A percentile compares a stretch with the other conserved stretches of the same genome.
Conservation (phyloP, 2,888 invertebrate genomes). For the Urechis unicinctus region DNA sequence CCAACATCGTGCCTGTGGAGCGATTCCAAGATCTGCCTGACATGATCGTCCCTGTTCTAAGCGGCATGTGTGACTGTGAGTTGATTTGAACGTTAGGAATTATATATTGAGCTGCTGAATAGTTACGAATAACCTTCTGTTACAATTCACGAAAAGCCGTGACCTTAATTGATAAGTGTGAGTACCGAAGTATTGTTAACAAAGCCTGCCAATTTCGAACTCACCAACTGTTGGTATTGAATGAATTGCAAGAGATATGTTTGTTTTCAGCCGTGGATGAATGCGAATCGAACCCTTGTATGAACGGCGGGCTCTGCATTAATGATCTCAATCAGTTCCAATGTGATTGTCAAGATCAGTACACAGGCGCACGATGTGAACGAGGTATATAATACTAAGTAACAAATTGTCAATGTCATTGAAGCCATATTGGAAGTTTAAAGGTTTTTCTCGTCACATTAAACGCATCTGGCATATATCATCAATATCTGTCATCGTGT, state of each 20-base stretch:
- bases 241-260: not conserved
- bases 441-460: not conserved
- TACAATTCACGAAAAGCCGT: too few species aligned
- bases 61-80: constrained; percentile 15
- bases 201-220: too few species aligned
- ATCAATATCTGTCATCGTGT: too few species aligned
- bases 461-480: too few species aligned
- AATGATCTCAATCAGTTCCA: constrained; percentile 30
- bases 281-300: constrained; percentile 83
- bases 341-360: constrained; percentile 35
- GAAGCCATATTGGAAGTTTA: not conserved
- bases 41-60: constrained; percentile 1
- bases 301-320: constrained; percentile 71
- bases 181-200: too few species aligned
- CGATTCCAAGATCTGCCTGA: constrained; percentile 9
- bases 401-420: not conserved
- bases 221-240: too few species aligned
- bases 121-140: too few species aligned
- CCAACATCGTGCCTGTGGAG: constrained; percentile 14
- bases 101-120: not conserved
- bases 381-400: constrained; percentile 7
- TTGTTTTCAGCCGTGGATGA: constrained; percentile 28
- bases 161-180: too few species aligned
- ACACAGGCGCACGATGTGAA: constrained; percentile 35
- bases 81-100: too few species aligned